Conservation (phyloP, 2,113 vertebrate species). For the Tragelaphus strepsiceros region DNA sequence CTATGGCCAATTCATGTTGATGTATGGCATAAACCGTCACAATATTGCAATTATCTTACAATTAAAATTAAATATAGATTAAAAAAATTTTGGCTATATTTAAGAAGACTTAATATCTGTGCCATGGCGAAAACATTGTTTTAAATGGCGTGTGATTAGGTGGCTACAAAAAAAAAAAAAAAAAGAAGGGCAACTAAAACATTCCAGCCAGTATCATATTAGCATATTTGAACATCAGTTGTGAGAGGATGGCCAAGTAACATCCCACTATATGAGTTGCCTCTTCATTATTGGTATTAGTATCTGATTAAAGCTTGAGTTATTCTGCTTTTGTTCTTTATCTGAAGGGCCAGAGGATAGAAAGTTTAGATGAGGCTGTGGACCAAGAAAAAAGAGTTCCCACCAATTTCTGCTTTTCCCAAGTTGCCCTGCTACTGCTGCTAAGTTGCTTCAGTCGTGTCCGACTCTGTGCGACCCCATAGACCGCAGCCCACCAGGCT, state of each 20-base stretch:
- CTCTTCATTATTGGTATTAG: background rate
- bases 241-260: background rate
- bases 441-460: too few relatives aligned
- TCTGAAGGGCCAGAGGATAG: background rate
- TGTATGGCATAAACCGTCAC: background rate
- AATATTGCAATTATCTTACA: background rate
- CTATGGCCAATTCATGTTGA: background rate
- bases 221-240: background rate
- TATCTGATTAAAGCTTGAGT: background rate
- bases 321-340: constrained; percentile 4
- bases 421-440: background rate
- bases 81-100: background rate
- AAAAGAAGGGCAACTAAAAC: background rate
- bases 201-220: background rate
- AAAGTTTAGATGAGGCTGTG: background rate
- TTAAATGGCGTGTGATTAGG: background rate
- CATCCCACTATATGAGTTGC: background rate
- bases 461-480: too few relatives aligned
- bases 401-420: background rate
- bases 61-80: background rate
- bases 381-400: background rate
- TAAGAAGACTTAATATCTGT: background rate
- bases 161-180: background rate
- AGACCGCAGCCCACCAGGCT: too few relatives aligned
- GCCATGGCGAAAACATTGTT: background rate